These are phyloP conservation scores for Trichosurus vulpecula DNA, from an alignment of 2,797 vertebrate species.

Conservation along the genomic window DNA sequence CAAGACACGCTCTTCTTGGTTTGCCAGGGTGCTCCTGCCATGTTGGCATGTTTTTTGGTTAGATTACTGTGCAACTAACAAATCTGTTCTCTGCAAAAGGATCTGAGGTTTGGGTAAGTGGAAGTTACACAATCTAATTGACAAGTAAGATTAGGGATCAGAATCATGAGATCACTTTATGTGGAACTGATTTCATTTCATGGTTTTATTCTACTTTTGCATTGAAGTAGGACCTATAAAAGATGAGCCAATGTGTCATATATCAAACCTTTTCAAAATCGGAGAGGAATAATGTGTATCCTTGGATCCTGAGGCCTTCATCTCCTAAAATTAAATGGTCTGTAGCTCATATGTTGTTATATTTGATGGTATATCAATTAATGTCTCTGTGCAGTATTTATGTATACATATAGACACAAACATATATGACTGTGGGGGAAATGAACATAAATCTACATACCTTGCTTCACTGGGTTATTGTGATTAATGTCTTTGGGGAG, in stretches of 20 bases:
- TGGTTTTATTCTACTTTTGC: conserved; percentile 58
- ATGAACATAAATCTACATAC: neutral
- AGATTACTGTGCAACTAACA: conserved; percentile 17
- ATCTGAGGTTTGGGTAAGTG: neutral
- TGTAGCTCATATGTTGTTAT: conserved; percentile 46
- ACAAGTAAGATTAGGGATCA: conserved; percentile 67
- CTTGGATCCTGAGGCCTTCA: conserved; percentile 25
- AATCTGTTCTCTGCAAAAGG: conserved; percentile 35
- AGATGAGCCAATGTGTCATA: conserved; percentile 56
- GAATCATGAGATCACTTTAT: conserved; percentile 54
- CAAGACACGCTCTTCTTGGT: neutral
- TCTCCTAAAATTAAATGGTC: conserved; percentile 49
- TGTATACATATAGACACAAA: neutral
- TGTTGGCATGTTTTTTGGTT: neutral
- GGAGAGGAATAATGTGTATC: conserved; percentile 43
- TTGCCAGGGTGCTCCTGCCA: neutral
- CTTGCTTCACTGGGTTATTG: neutral
- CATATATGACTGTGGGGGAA: neutral
- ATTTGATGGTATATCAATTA: conserved; percentile 26
- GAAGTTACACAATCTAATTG: conserved; percentile 62
- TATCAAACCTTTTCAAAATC: conserved; percentile 38
- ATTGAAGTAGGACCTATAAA: conserved; percentile 35
- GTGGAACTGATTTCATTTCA: conserved; percentile 66
- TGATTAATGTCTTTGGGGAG: conserved; percentile 58
- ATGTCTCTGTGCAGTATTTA: conserved; percentile 21